Percentiles rank a stretch among this genome's conserved stretches.
phyloP scores from a whole-genome alignment of 1,140 invertebrate genomes.

The Saccostrea echinata region DNA sequence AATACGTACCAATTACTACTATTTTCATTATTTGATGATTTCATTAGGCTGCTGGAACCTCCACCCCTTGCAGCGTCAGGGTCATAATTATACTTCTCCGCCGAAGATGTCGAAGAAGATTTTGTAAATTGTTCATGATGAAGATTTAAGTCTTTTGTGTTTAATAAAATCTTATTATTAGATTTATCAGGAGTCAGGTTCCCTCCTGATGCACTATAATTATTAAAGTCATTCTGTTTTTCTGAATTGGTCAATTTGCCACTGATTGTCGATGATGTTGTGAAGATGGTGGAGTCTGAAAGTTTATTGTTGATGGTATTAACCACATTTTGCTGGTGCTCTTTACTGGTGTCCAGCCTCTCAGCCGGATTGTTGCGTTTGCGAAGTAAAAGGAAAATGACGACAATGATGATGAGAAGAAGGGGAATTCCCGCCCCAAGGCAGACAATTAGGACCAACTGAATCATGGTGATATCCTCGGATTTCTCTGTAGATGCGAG shows the following conservation, averaged over 20 bases:
- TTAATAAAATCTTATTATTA: constrained; percentile 62
- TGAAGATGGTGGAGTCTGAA: constrained; percentile 61
- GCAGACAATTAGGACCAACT: constrained; percentile 73
- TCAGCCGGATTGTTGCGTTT: constrained; percentile 51
- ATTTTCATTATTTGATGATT: constrained; percentile 41
- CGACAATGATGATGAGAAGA: constrained; percentile 70
- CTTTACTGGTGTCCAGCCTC: constrained; percentile 65
- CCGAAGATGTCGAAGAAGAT: constrained; percentile 49
- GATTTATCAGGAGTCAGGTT: constrained; percentile 21
- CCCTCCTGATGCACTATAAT: constrained; percentile 44
- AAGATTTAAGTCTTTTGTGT: constrained; percentile 67
- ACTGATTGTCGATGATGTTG: constrained; percentile 55
- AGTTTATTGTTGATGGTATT: constrained; percentile 76
- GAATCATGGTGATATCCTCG: constrained; percentile 58
- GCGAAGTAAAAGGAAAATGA: constrained; percentile 68
- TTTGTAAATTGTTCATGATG: constrained; percentile 60
- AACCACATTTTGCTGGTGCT: constrained; percentile 71
- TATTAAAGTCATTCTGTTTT: constrained; percentile 67
- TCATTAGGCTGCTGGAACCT: constrained; percentile 24
- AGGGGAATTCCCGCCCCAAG: constrained; percentile 75
- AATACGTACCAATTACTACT: constrained; percentile 24
- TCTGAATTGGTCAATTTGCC: constrained; percentile 70
- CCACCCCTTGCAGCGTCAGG: constrained; percentile 52
- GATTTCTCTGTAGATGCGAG: background rate
- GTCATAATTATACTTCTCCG: constrained; percentile 65